phyloP scores from a whole-genome alignment of 2,797 vertebrate genomes.

The Ciconia nigra region DNA sequence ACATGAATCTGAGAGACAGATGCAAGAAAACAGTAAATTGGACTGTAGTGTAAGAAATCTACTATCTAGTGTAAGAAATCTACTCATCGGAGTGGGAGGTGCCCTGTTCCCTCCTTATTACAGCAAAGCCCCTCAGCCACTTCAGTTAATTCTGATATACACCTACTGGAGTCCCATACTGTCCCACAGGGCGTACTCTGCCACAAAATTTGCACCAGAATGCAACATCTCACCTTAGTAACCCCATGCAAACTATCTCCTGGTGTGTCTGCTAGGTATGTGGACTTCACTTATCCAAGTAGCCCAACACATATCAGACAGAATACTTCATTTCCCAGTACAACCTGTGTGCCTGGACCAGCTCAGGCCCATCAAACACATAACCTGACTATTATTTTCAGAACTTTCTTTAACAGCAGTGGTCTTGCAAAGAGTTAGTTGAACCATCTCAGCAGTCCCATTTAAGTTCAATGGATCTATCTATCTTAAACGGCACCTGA shows the following conservation, averaged over 20 bases:
- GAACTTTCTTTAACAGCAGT: neutral
- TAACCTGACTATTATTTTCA: neutral
- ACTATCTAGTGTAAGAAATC: neutral
- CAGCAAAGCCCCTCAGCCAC: neutral
- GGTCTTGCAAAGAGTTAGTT: neutral
- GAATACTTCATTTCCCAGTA: neutral
- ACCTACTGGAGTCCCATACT: neutral
- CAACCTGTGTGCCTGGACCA: neutral
- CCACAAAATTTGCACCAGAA: neutral
- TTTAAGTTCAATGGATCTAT: neutral
- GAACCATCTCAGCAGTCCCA: neutral
- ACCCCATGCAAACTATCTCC: neutral
- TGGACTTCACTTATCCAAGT: neutral
- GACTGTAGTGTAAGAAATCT: neutral
- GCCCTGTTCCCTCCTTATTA: neutral
- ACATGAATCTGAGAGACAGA: constrained; percentile 87
- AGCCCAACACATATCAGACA: neutral
- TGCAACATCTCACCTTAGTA: neutral
- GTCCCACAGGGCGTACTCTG: neutral
- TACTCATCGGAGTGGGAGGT: neutral
- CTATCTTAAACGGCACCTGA: neutral
- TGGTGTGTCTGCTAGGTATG: neutral
- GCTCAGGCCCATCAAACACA: neutral
- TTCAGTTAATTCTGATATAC: neutral
- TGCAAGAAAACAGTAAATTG: neutral